Evolutionary conservation across 1,140 invertebrate species (phyloP).

Genomic region (Lutraria rhynchaena): DNA sequence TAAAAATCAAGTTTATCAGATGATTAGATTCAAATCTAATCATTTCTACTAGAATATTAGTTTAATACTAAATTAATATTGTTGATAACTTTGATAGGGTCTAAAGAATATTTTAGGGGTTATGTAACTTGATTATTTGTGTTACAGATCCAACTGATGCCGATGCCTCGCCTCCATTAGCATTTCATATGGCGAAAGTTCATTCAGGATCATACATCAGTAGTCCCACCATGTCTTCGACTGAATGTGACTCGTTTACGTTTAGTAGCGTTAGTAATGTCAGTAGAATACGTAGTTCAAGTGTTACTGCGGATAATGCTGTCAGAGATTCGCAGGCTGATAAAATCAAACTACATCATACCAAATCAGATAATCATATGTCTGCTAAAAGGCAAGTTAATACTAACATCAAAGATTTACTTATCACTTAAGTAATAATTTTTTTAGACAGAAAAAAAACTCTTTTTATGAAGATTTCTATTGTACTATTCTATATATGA

Average conservation of each 20-base stretch:
- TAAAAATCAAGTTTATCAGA: too few relatives aligned
- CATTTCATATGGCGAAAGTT: conserved; percentile 53
- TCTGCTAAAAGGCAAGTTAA: conserved; percentile 54
- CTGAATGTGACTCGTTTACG: conserved; percentile 68
- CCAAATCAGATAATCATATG: conserved; percentile 71
- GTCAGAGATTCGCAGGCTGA: conserved; percentile 61
- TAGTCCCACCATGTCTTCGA: conserved; percentile 71
- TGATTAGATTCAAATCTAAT: too few relatives aligned
- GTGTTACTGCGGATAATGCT: conserved; percentile 66
- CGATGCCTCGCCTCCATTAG: conserved; percentile 62
- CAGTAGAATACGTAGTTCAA: conserved; percentile 73
- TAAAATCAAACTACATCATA: conserved; percentile 73
- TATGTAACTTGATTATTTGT: conserved; percentile 2
- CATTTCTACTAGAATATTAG: too few relatives aligned
- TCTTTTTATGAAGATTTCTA: too few relatives aligned
- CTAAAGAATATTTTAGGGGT: background rate
- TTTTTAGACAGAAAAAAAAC: too few relatives aligned
- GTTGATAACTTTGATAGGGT: too few relatives aligned
- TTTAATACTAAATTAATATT: too few relatives aligned
- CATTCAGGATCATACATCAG: conserved; percentile 62
- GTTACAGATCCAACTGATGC: conserved; percentile 74
- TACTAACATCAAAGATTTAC: too few relatives aligned
- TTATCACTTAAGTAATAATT: too few relatives aligned
- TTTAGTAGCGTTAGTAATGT: conserved; percentile 76
- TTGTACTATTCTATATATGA: too few relatives aligned